These are phyloP conservation scores for Eurystomus glaucurus DNA, from an alignment of 2,797 vertebrate genomes.

Conservation along the genomic window DNA sequence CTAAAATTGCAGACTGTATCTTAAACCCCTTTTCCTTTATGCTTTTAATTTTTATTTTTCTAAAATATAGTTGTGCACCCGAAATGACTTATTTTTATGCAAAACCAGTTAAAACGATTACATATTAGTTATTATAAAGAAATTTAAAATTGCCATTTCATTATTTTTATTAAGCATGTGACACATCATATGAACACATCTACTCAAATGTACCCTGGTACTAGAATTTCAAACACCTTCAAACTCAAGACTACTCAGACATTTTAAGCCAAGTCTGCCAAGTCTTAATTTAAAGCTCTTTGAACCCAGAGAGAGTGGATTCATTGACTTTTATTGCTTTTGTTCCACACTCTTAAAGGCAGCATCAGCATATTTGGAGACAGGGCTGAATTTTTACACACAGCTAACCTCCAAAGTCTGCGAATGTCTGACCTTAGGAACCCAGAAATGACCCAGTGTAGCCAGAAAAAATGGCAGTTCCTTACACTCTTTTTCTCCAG, in stretches of 20 bases:
- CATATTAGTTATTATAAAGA: neutral
- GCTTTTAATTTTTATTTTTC: neutral
- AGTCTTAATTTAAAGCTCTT: neutral
- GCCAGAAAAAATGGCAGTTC: neutral
- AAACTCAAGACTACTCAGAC: neutral
- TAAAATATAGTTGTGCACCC: neutral
- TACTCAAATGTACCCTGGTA: neutral
- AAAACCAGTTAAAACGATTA: neutral
- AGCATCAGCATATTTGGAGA: neutral
- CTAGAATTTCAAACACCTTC: neutral
- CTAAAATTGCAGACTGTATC: neutral
- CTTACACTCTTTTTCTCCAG: neutral
- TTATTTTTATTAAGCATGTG: neutral
- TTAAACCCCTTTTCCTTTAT: neutral
- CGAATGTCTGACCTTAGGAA: neutral
- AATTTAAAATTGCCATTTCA: neutral
- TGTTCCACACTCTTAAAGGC: neutral
- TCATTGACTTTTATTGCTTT: neutral
- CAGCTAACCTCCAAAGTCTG: neutral
- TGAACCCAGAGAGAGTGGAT: neutral
- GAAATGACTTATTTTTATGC: neutral
- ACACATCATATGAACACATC: neutral
- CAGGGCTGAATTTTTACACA: neutral
- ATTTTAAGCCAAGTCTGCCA: neutral
- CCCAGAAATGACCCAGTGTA: neutral